Conservation (phyloP, 2,113 vertebrate genomes). For the Saguinus midas region DNA sequence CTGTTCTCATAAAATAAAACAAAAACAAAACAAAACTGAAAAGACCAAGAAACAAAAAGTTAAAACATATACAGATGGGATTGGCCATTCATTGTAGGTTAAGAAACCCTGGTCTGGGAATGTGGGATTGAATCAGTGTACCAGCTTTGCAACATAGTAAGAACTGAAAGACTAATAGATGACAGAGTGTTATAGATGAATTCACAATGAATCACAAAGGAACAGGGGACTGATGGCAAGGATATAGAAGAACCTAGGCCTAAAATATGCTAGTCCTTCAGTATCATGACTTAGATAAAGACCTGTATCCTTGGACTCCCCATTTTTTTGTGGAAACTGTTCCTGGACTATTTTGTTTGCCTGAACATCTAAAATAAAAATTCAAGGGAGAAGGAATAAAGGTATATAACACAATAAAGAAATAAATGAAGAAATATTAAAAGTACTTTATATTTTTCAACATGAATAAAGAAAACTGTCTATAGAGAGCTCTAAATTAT, state of each 20-base stretch:
- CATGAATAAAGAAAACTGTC: background rate
- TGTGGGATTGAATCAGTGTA: background rate
- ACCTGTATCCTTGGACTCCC: background rate
- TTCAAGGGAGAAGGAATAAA: background rate
- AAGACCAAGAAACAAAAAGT: background rate
- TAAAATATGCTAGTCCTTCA: constrained; percentile 61
- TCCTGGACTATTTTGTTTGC: background rate
- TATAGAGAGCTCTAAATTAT: background rate
- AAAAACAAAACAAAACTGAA: background rate
- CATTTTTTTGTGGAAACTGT: background rate
- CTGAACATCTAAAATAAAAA: constrained; percentile 37
- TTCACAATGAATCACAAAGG: constrained; percentile 57
- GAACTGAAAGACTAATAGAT: constrained; percentile 74
- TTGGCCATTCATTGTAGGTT: background rate
- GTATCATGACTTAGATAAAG: background rate
- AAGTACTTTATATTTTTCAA: background rate
- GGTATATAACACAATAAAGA: background rate
- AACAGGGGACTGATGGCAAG: constrained; percentile 34
- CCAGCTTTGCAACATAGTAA: constrained; percentile 11
- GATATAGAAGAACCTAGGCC: background rate
- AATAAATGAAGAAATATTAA: constrained; percentile 15
- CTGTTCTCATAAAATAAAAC: background rate
- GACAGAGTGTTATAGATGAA: constrained; percentile 62
- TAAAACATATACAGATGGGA: background rate
- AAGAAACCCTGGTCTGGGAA: constrained; percentile 47